Evolutionary conservation across 2,888 invertebrate genomes (phyloP).

Genomic region (Priocnemis perturbator): DNA sequence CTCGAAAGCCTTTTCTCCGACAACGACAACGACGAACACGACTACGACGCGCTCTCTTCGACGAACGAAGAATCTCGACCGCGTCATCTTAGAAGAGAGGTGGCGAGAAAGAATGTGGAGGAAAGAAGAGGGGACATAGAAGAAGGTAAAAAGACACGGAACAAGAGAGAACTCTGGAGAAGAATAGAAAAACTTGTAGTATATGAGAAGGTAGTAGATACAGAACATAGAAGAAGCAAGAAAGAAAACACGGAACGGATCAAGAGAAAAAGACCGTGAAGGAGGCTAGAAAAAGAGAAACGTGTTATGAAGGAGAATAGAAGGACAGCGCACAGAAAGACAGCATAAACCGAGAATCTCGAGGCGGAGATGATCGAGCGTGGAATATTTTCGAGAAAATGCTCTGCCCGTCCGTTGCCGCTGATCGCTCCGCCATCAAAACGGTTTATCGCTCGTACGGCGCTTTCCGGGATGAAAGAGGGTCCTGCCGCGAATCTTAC

Average conservation of each 20-base stretch:
- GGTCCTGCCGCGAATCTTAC: too few relatives aligned
- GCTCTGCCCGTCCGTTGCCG: neutral
- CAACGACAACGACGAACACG: conserved; percentile 1
- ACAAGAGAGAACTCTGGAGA: neutral
- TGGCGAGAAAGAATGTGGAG: neutral
- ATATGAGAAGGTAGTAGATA: neutral
- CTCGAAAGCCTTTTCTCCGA: conserved; percentile 12
- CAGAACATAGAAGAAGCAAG: neutral
- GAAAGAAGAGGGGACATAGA: neutral
- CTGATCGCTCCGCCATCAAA: too few relatives aligned
- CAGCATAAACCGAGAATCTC: conserved; percentile 18
- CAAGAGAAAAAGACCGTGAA: neutral
- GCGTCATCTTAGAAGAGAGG: neutral
- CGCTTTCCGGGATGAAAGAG: too few relatives aligned
- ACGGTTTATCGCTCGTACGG: too few relatives aligned
- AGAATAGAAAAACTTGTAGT: neutral
- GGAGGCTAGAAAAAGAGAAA: too few relatives aligned
- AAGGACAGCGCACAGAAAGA: too few relatives aligned
- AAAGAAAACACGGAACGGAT: neutral
- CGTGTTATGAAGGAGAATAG: too few relatives aligned
- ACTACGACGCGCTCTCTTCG: neutral
- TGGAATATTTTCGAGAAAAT: conserved; percentile 7
- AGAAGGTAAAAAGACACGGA: neutral
- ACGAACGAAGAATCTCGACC: too few relatives aligned
- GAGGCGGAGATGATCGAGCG: conserved; percentile 13